A percentile compares a stretch with the other conserved stretches of the same genome.
Conservation (phyloP, 2,797 vertebrate species). For the Zenarchopterus dispar region DNA sequence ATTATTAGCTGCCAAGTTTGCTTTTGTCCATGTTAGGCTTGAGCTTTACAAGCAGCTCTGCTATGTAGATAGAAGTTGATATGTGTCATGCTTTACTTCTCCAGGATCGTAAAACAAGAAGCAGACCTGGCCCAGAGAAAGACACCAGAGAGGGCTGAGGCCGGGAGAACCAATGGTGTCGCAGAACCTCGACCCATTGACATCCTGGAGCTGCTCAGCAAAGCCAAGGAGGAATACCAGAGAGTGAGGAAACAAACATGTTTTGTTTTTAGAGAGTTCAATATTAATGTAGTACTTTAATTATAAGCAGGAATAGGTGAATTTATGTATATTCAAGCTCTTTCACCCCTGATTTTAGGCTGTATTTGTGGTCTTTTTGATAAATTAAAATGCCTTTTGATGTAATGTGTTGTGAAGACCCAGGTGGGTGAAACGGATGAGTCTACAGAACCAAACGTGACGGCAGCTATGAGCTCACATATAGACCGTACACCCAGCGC, state of each 20-base stretch:
- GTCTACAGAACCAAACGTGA: slow-evolving; percentile 49
- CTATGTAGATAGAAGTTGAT: background rate
- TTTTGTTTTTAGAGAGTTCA: background rate
- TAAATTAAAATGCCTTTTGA: background rate
- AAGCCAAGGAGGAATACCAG: slow-evolving; percentile 97
- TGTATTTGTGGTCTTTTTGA: background rate
- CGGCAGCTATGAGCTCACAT: slow-evolving; percentile 22
- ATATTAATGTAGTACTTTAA: background rate
- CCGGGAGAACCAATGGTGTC: slow-evolving; percentile 86
- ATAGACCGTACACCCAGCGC: slow-evolving; percentile 47
- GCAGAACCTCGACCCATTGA: slow-evolving; percentile 86
- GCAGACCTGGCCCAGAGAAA: slow-evolving; percentile 84
- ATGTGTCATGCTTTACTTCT: background rate
- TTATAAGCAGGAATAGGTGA: background rate
- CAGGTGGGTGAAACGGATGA: slow-evolving; percentile 67
- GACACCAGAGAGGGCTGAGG: slow-evolving; percentile 82
- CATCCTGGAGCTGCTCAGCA: slow-evolving; percentile 96
- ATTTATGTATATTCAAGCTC: background rate
- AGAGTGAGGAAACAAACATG: slow-evolving; percentile 83
- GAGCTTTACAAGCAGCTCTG: too few relatives aligned
- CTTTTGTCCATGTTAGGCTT: too few relatives aligned
- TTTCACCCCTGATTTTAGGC: background rate
- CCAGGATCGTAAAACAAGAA: slow-evolving; percentile 93
- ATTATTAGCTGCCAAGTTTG: background rate
- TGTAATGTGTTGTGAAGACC: slow-evolving; percentile 48